A percentile compares a stretch with the other conserved stretches of the same genome.
Conservation (phyloP, 2,797 vertebrate genomes). For the Onychomys arenicola region DNA sequence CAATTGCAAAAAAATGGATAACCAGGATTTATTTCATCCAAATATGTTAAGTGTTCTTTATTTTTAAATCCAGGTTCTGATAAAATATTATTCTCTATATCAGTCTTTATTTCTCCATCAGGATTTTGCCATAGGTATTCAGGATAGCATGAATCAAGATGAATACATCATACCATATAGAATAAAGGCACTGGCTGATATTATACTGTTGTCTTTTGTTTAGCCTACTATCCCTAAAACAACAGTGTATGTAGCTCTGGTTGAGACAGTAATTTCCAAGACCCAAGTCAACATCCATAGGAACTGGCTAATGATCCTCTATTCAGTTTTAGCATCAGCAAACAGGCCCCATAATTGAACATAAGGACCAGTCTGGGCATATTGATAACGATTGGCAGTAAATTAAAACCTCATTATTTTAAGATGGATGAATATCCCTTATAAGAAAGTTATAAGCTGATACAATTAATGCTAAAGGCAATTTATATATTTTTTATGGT, state of each 20-base stretch:
- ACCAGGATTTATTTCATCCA: background rate
- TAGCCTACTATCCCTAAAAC: background rate
- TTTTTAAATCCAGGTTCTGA: fast-evolving
- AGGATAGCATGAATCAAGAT: background rate
- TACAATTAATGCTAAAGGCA: background rate
- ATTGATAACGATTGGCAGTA: background rate
- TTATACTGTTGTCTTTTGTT: background rate
- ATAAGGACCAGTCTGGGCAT: background rate
- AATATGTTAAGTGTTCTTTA: background rate
- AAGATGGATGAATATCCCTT: background rate
- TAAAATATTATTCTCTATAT: background rate
- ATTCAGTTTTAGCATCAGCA: background rate
- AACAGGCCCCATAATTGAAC: background rate
- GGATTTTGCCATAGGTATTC: background rate
- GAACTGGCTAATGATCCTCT: background rate
- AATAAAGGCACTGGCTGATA: background rate
- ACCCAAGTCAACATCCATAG: background rate
- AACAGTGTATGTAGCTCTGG: background rate
- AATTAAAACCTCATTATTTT: background rate
- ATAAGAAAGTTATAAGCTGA: background rate
- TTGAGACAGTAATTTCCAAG: background rate
- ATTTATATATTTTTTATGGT: background rate
- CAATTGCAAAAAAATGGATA: background rate
- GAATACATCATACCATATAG: background rate
- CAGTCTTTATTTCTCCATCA: background rate